Evolutionary conservation across 2,888 invertebrate genomes (phyloP).

Genomic region (Himalopsyche kuldschensis): DNA sequence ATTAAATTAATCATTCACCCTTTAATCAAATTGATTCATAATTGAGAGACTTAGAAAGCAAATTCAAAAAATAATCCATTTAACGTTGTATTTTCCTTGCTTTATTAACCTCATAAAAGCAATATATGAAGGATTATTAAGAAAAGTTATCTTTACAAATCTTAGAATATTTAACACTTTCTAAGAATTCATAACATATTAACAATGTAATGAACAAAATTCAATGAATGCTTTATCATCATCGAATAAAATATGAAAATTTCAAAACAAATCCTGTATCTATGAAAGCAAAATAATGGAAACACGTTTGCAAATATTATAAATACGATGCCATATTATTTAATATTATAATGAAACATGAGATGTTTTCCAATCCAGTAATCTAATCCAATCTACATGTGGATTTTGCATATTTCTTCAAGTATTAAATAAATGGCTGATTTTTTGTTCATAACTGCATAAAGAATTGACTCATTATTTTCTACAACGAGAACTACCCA

Average conservation of each 20-base stretch:
- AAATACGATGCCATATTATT: too few species aligned
- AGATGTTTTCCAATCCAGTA: too few species aligned
- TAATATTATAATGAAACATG: too few species aligned
- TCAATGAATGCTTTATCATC: not conserved
- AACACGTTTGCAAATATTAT: not conserved
- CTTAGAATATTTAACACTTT: not conserved
- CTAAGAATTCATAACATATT: not conserved
- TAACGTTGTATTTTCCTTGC: not conserved
- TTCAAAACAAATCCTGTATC: not conserved
- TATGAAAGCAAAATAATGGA: not conserved
- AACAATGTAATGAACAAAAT: not conserved
- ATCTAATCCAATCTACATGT: too few species aligned
- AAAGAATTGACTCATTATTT: too few species aligned
- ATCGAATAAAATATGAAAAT: not conserved
- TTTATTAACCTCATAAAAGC: not conserved
- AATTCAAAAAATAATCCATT: not conserved
- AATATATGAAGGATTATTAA: not conserved
- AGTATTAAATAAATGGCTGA: too few species aligned
- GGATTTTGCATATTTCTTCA: too few species aligned
- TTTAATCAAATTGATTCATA: too few species aligned
- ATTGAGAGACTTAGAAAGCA: too few species aligned
- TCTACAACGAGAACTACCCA: too few species aligned
- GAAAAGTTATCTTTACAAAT: not conserved
- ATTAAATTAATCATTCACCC: too few species aligned
- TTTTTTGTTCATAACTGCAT: too few species aligned